Evolutionary conservation across 1,140 invertebrate species (phyloP).

Genomic region (Scaptodrosophila lebanonensis): DNA sequence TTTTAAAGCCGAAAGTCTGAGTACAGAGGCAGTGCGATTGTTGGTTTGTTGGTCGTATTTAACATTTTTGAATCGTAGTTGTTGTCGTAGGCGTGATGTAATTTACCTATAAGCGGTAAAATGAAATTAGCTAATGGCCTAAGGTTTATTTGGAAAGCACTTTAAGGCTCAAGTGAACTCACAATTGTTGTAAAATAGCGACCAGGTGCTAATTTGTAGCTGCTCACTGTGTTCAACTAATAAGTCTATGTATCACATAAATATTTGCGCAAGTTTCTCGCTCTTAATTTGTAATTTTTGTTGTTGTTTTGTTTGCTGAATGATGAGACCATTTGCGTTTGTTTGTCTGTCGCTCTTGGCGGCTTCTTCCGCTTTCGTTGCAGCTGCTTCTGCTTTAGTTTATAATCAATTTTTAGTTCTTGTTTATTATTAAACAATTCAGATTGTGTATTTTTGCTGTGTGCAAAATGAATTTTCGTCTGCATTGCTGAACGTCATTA

Average conservation of each 20-base stretch:
- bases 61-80: slow-evolving; percentile 13
- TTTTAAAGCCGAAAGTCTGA: not conserved
- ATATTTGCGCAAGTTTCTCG: slow-evolving; percentile 13
- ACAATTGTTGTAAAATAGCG: slow-evolving; percentile 10
- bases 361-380: not conserved
- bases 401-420: slow-evolving; percentile 8
- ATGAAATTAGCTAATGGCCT: slow-evolving; percentile 31
- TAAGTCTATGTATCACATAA: slow-evolving; percentile 17
- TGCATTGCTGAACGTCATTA: too few relatives aligned
- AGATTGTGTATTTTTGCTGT: too few relatives aligned
- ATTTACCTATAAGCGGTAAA: slow-evolving; percentile 69
- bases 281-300: slow-evolving; percentile 1
- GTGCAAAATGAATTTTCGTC: too few relatives aligned
- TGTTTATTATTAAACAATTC: slow-evolving; percentile 1
- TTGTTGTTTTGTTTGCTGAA: slow-evolving; percentile 6
- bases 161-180: too few relatives aligned
- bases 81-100: slow-evolving; percentile 65
- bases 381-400: slow-evolving; percentile 1
- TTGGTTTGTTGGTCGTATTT: slow-evolving; percentile 3
- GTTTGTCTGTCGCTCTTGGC: not conserved
- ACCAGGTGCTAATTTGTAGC: slow-evolving; percentile 57
- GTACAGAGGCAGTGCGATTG: too few relatives aligned
- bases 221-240: not conserved
- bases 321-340: not conserved
- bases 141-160: too few relatives aligned